phyloP scores from a whole-genome alignment of 2,113 vertebrate genomes.

The Trogon surrucura region DNA sequence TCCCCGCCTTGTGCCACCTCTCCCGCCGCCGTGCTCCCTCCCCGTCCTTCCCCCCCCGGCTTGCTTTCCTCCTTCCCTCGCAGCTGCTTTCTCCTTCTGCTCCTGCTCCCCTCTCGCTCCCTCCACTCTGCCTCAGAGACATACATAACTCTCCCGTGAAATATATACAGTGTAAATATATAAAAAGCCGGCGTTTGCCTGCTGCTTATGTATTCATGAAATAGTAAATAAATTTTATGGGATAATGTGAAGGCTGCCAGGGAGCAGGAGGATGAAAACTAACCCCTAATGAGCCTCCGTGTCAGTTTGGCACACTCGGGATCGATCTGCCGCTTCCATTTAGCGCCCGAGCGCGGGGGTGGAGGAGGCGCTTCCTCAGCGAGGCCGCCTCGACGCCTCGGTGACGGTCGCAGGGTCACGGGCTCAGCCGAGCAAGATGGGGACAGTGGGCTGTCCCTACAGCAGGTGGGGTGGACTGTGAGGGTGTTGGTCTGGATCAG shows the following conservation, averaged over 20 bases:
- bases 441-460: too few relatives aligned
- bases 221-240: conserved; percentile 90
- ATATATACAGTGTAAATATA: conserved; percentile 88
- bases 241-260: conserved; percentile 87
- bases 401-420: neutral
- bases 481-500: fast-evolving
- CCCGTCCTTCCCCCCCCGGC: neutral
- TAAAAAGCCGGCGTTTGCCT: conserved; percentile 84
- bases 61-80: conserved; percentile 20
- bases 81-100: conserved; percentile 73
- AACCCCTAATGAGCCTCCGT: conserved; percentile 79
- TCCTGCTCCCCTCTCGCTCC: conserved; percentile 52
- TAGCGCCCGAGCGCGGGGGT: neutral
- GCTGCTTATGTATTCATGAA: conserved; percentile 89
- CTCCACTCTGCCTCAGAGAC: conserved; percentile 79
- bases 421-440: neutral
- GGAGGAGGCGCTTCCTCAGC: conserved; percentile 2
- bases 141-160: conserved; percentile 83
- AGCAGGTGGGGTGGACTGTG: fast-evolving
- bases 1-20: neutral
- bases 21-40: neutral
- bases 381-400: neutral
- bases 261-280: conserved; percentile 82
- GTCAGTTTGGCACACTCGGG: conserved; percentile 73
- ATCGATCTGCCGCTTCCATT: conserved; percentile 76